Evolutionary conservation across 2,113 vertebrate genomes (phyloP).

Genomic region (Rafetus swinhoei): DNA sequence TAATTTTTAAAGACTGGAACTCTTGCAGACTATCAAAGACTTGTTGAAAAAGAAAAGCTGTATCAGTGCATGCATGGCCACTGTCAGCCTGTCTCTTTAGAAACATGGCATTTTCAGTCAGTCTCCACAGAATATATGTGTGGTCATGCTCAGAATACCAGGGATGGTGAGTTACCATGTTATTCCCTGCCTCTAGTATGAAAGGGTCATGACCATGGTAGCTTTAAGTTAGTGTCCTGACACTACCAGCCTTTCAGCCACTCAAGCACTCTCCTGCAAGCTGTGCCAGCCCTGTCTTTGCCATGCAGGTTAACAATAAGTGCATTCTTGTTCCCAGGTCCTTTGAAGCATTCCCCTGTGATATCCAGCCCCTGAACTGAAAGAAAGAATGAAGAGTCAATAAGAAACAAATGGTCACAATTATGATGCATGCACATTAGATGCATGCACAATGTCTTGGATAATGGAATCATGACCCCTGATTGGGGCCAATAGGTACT

Average conservation of each 20-base stretch:
- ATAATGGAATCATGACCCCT: fast-evolving
- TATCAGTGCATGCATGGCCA: neutral
- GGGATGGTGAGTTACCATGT: neutral
- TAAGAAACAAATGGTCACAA: too few relatives aligned
- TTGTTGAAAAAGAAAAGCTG: neutral
- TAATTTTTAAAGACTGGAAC: constrained; percentile 13
- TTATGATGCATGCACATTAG: neutral
- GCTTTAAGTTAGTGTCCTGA: neutral
- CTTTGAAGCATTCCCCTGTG: neutral
- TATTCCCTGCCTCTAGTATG: neutral
- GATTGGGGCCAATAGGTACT: neutral
- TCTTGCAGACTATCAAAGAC: neutral
- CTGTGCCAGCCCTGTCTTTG: neutral
- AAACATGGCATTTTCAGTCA: neutral
- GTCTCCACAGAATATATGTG: neutral
- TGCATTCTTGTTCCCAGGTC: neutral
- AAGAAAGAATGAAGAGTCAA: too few relatives aligned
- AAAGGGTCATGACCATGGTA: neutral
- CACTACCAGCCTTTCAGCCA: neutral
- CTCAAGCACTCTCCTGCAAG: neutral
- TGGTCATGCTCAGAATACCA: neutral
- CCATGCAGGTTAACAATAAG: neutral
- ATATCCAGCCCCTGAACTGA: neutral
- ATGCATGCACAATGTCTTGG: neutral
- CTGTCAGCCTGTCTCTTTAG: neutral